A percentile compares a stretch with the other conserved stretches of the same genome.
Evolutionary conservation across 2,113 vertebrate species (phyloP).

Genomic region (Archocentrus centrarchus): DNA sequence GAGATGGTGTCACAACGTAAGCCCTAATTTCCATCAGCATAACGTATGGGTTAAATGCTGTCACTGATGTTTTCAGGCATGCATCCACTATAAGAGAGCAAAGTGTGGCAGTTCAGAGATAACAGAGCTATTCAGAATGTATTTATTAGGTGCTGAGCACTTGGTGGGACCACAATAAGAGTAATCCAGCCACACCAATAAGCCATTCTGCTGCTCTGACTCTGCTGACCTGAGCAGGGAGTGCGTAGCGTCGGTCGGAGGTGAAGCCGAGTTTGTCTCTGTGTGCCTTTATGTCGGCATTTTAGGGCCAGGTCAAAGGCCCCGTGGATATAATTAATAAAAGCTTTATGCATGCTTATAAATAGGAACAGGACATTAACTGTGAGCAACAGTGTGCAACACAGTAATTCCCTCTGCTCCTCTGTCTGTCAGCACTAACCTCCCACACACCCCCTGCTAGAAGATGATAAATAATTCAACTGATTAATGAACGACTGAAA

Average conservation of each 20-base stretch:
- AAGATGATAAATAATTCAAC: constrained; percentile 64
- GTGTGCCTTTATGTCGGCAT: not conserved
- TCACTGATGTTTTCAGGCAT: not conserved
- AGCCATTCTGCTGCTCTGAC: constrained; percentile 25
- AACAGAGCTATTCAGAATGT: constrained; percentile 5
- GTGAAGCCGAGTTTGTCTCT: not conserved
- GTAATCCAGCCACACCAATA: constrained; percentile 33
- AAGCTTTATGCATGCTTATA: not conserved
- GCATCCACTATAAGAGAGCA: not conserved
- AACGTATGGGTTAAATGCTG: not conserved
- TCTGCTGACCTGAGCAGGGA: constrained; percentile 51
- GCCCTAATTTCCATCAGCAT: not conserved
- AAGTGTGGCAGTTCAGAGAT: not conserved
- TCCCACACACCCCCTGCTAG: constrained; percentile 17
- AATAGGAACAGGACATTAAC: constrained; percentile 2
- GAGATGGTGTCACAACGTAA: constrained; percentile 19
- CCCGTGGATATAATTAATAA: not conserved
- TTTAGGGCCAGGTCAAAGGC: not conserved
- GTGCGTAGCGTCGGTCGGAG: constrained; percentile 39
- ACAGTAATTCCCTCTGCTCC: constrained; percentile 3
- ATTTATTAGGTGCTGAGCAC: constrained; percentile 43
- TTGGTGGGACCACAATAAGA: constrained; percentile 12
- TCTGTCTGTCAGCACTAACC: constrained; percentile 27
- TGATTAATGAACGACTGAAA: constrained; percentile 51
- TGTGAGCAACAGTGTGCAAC: not conserved